Percentiles rank a stretch among this genome's conserved stretches.
Evolutionary conservation across 2,888 invertebrate species (phyloP).

Genomic region (Dynastes hyllus): DNA sequence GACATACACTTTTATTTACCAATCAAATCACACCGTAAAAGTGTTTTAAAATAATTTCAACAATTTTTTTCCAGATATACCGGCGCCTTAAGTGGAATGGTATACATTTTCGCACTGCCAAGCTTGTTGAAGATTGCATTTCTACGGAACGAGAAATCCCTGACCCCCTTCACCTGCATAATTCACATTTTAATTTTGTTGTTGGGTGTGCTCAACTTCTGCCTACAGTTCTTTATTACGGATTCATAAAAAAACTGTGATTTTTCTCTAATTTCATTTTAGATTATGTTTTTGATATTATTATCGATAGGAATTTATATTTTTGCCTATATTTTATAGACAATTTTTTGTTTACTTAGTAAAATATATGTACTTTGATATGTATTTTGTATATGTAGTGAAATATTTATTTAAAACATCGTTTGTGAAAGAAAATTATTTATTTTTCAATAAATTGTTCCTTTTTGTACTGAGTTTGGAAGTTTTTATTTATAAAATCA

Average conservation of each 20-base stretch:
- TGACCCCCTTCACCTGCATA: slow-evolving; percentile 74
- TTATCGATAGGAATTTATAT: not conserved
- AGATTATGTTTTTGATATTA: slow-evolving; percentile 10
- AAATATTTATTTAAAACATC: too few species aligned
- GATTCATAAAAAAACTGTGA: slow-evolving; percentile 56
- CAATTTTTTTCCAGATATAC: slow-evolving; percentile 78
- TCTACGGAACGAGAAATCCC: slow-evolving; percentile 75
- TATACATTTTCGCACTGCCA: slow-evolving; percentile 91
- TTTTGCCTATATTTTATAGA: not conserved
- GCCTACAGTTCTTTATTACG: slow-evolving; percentile 88
- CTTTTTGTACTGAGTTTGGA: too few species aligned
- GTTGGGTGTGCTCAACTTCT: slow-evolving; percentile 83
- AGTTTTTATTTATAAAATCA: too few species aligned
- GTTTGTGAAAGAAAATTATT: too few species aligned
- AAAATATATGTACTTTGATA: too few species aligned
- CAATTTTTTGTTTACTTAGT: too few species aligned
- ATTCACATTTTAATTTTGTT: slow-evolving; percentile 80
- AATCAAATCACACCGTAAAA: too few species aligned
- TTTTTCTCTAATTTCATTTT: slow-evolving; percentile 8
- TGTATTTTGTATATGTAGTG: too few species aligned
- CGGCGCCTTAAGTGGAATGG: slow-evolving; percentile 89
- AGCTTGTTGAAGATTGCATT: slow-evolving; percentile 84
- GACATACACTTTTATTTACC: too few species aligned
- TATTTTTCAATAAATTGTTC: too few species aligned
- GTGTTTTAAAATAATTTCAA: not conserved